Base-by-base conservation (phyloP, 2,888 invertebrate genomes). In the Petrolisthes manimaculis region DNA sequence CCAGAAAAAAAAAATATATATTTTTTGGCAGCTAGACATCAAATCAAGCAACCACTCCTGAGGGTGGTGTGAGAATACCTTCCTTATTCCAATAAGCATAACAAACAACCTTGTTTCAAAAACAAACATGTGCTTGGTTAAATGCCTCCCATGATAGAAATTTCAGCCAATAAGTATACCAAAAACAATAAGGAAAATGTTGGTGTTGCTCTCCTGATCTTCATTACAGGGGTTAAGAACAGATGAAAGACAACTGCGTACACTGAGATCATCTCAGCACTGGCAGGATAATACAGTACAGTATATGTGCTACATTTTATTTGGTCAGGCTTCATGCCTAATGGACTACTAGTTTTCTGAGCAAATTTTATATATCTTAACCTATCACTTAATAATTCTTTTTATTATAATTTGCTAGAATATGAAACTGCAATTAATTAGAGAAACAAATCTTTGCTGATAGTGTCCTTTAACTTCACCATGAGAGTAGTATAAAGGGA, bases 361-460 rank as follows among this genome's bases (percentile, higher is more conserved):
- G 87, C 87, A 87, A 87, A 83, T 87, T 87, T 86, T 78, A 77
- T 71, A 71, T 75, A 82, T 87, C 87, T 87, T 87, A 87, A 83
- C 87, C 87, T 87, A 87, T 79, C 77, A 87, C 78, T 78, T 83
- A 77, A 55, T 83, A 87, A 78, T 87, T 87, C 83, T n/a, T 77
- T 77, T 87, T 79, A 83, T 87, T 83, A 78, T 78, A 87, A 83
- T 67, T 21, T 77, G 78, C 67, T 86, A 86, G 82, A 67, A 82
- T 82, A 81, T 87, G 83, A 79, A 87, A 87, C 83, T 77, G 55
- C 71, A n/a, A 61, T 83, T 37, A 69, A 71, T 67, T 83, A 78
- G 78, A 87, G 87, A 77, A 83, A 54, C 75, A 55, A 69, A 82
- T 69, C 83, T 87, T 87, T 87, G 83, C 87, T 53, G 67, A 53